Evolutionary conservation across 2,888 invertebrate genomes (phyloP).

Genomic region (Alloplasta piceator): DNA sequence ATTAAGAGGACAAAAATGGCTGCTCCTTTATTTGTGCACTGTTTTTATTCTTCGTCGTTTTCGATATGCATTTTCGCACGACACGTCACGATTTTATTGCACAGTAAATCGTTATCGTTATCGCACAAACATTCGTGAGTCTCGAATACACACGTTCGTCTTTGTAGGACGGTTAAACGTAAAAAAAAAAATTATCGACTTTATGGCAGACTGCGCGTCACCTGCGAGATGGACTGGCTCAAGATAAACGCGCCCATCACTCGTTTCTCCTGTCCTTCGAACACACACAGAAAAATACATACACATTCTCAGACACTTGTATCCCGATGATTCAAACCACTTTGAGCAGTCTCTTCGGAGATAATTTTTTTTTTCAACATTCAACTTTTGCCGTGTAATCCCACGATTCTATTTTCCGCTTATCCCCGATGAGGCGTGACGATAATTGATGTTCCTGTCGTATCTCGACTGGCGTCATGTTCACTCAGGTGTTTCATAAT

Average conservation of each 20-base stretch:
- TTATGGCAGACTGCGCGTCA: slow-evolving; percentile 80
- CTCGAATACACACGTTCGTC: not conserved
- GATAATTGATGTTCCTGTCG: slow-evolving; percentile 4
- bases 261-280: slow-evolving; percentile 41
- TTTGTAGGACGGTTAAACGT: slow-evolving; percentile 8
- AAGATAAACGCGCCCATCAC: slow-evolving; percentile 49
- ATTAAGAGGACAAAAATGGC: not conserved
- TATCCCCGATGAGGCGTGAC: slow-evolving; percentile 5
- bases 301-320: slow-evolving; percentile 10
- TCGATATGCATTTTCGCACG: slow-evolving; percentile 29
- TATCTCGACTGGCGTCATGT: slow-evolving; percentile 13
- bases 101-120: slow-evolving; percentile 73
- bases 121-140: slow-evolving; percentile 61
- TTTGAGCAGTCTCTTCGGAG: slow-evolving; percentile 18
- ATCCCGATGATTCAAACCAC: slow-evolving; percentile 39
- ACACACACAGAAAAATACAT: slow-evolving; percentile 2
- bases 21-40: not conserved
- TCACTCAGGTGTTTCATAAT: not conserved
- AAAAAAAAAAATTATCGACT: slow-evolving; percentile 73
- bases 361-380: slow-evolving; percentile 58
- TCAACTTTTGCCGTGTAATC: slow-evolving; percentile 67
- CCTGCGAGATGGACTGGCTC: slow-evolving; percentile 64
- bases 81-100: slow-evolving; percentile 53
- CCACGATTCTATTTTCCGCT: slow-evolving; percentile 54
- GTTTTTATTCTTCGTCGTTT: slow-evolving; percentile 7